A percentile compares a stretch with the other conserved stretches of the same genome.
Evolutionary conservation across 2,797 vertebrate genomes (phyloP).

Genomic region (Sebastes oblongus): DNA sequence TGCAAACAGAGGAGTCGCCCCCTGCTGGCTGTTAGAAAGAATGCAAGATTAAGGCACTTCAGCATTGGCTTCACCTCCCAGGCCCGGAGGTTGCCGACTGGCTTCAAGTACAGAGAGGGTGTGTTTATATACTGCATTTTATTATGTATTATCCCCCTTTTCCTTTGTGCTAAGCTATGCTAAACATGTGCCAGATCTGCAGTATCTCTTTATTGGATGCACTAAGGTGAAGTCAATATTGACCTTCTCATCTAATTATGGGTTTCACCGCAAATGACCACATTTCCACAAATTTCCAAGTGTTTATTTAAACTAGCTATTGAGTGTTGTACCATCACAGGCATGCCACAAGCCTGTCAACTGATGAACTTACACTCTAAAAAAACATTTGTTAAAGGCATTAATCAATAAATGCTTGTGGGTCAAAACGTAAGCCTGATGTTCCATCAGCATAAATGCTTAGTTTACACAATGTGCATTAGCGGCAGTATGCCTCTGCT

Average conservation of each 20-base stretch:
- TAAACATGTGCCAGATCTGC: not conserved
- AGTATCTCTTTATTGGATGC: not conserved
- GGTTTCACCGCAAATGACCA: not conserved
- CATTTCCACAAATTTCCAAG: not conserved
- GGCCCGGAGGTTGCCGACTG: too few species aligned
- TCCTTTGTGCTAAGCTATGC: not conserved
- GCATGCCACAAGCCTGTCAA: not conserved
- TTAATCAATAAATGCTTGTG: constrained; percentile 52
- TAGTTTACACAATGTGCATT: constrained; percentile 50
- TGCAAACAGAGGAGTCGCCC: too few species aligned
- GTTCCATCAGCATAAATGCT: constrained; percentile 60
- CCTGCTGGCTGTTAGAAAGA: too few species aligned
- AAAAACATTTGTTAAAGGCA: constrained; percentile 38
- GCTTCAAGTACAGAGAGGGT: too few species aligned
- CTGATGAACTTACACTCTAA: constrained; percentile 11
- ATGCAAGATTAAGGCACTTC: too few species aligned
- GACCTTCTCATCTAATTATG: not conserved
- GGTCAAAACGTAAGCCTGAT: constrained; percentile 42
- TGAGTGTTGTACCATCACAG: not conserved
- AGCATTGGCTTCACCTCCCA: too few species aligned
- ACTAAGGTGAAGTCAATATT: not conserved
- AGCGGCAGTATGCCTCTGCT: constrained; percentile 33
- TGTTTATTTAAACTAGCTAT: not conserved
- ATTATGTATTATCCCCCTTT: not conserved
- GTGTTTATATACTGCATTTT: not conserved